These are phyloP conservation scores for Prosapia bicincta DNA, from an alignment of 2,888 invertebrate genomes.

Conservation along the genomic window DNA sequence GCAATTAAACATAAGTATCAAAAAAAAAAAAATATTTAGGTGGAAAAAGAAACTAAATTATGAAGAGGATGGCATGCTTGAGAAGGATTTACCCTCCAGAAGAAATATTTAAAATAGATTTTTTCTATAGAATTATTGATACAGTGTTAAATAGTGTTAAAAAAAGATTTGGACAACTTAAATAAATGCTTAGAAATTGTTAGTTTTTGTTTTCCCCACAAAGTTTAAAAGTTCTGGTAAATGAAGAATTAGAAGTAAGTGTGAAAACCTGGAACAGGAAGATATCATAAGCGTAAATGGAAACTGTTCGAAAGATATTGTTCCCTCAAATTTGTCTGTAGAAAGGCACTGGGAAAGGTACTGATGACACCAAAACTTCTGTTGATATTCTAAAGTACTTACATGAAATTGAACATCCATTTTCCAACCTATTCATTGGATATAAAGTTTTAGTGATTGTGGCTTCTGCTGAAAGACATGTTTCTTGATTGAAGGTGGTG, in stretches of 20 bases:
- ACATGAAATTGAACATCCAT: too few species aligned
- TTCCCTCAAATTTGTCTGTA: not conserved
- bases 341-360: too few species aligned
- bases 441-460: not conserved
- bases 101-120: not conserved
- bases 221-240: too few species aligned
- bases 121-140: not conserved
- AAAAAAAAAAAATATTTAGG: not conserved
- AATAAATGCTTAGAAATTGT: too few species aligned
- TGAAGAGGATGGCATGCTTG: not conserved
- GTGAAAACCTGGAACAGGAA: too few species aligned
- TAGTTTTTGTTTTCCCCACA: too few species aligned
- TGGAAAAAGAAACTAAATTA: not conserved
- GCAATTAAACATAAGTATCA: not conserved
- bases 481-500: not conserved
- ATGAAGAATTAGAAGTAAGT: too few species aligned
- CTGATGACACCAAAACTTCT: not conserved
- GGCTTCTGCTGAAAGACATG: not conserved
- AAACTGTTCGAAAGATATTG: not conserved
- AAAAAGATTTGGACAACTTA: too few species aligned
- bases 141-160: too few species aligned
- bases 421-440: not conserved
- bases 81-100: not conserved
- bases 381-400: not conserved
- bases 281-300: too few species aligned